Evolutionary conservation across 2,797 vertebrate genomes (phyloP), one percentile per base, ranked within the genome.

Genomic region (Tamandua tetradactyla): DNA sequence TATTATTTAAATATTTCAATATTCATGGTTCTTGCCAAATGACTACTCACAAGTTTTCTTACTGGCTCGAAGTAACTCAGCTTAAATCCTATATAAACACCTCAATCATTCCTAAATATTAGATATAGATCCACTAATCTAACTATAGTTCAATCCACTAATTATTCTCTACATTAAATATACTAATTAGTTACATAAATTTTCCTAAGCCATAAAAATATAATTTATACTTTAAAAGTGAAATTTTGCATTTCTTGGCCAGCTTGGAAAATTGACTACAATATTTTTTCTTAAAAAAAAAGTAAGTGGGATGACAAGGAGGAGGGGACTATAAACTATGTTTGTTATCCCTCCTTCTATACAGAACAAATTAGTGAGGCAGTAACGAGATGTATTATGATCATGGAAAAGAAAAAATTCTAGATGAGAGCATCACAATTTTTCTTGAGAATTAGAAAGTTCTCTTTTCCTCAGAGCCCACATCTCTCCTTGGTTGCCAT

Each of bases 241-340:
- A 75, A 96, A 76, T 81, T 68, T 37, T 47, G 42, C 11, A 64
- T 76, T 82, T 93, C 23, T 95, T 92, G 37, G 30, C 40, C 37
- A 88, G 52, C 76, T 94, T 93, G 30, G 71, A 47, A 93, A 90
- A 78, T 71, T 94, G 32, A 62, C 22, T 91, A 27, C 14, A 87
- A 55, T 61, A 30, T 35, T 72, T 89, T 94, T 78, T 57, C 14
- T 32, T 55, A n/a, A 47, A 72, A 76, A 66, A 13, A 61, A 61
- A n/a, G 32, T 74, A 59, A 20, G 30, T 66, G n/a, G 64, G 8
- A 35, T 66, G 32, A 66, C 13, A 27, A 44, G 32, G 37, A 15
- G 8, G 64, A 35, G n/a, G 32, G 20, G 18, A 35, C 15, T 82
- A 40, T 89, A 72, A 93, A 20, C 8, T 17, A n/a, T 17, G 20